Evolutionary conservation across 1,140 invertebrate genomes (phyloP), one percentile per base, ranked within the genome.

Genomic region (Macrotrachela quadricornifera): DNA sequence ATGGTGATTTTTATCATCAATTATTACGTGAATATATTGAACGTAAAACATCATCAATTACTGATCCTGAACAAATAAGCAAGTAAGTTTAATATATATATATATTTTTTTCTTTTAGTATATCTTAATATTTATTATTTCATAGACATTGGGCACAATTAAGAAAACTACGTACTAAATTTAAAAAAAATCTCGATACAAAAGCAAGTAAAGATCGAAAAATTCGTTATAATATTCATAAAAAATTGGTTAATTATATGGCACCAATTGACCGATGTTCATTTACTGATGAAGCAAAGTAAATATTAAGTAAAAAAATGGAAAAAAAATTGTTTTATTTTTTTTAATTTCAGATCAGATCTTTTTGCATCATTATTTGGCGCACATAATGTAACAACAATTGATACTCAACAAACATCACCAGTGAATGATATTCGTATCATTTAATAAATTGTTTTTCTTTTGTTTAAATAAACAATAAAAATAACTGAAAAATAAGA

Each of bases 1-100:
- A 96, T 66, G 81, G 81, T 66, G 90, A 96, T 67, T 96, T 94
- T 65, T 95, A 95, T 71, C 85, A 92, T 68, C 82, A 87, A 62
- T 66, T 92, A 17, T 68, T 96, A 21, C 72, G 85, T 55, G 86
- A 94, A 64, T 70, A 94, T 14, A 90, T 96, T 58, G 85, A 94
- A 65, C 78, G 79, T 49, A 91, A 90, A 72, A 80, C 83, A 10
- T 73, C 77, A 18, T 79, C 82, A 60, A 73, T 82, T 10, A 79
- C 78, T 12, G 85, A 88, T 74, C 81, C 85, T 14, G 54, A 66
- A 11, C 63, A 62, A 11, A 57, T 72, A 51, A 66, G 64, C 57
- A 50, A 75, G 80, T 56, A 77, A 82, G 60, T 67, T 84, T 4
- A 77, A 80, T 63, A 30, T 30, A 30, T 2, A 30, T 30, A 30